Evolutionary conservation across 2,888 invertebrate species (phyloP).

Genomic region (Polylopha cassiicola): DNA sequence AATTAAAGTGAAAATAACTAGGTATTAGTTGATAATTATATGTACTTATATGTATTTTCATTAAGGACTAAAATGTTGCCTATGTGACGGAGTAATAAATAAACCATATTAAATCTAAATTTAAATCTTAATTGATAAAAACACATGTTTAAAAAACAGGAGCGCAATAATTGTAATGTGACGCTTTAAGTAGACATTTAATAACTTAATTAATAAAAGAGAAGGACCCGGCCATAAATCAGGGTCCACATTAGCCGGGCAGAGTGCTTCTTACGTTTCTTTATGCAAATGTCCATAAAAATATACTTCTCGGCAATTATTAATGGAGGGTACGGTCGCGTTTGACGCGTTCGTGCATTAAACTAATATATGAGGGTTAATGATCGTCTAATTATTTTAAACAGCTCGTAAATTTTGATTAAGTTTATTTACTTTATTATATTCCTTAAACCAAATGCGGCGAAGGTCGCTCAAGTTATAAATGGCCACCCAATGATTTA

Average conservation of each 20-base stretch:
- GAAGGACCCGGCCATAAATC: slow-evolving; percentile 45
- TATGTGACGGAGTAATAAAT: too few relatives aligned
- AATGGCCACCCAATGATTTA: slow-evolving; percentile 7
- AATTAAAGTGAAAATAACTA: too few relatives aligned
- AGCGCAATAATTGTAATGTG: slow-evolving; percentile 17
- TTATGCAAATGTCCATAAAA: slow-evolving; percentile 66
- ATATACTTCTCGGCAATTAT: slow-evolving; percentile 52
- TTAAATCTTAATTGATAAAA: slow-evolving; percentile 1
- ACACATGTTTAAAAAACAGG: slow-evolving; percentile 16
- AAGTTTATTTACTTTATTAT: slow-evolving; percentile 32
- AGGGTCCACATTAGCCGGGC: slow-evolving; percentile 49
- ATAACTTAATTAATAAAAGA: slow-evolving; percentile 61
- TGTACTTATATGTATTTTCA: too few relatives aligned
- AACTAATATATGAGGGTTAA: slow-evolving; percentile 62
- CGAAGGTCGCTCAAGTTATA: slow-evolving; percentile 12
- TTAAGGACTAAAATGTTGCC: too few relatives aligned
- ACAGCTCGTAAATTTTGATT: slow-evolving; percentile 46
- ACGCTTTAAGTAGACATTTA: slow-evolving; percentile 24
- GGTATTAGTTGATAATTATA: too few relatives aligned
- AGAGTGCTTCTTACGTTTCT: slow-evolving; percentile 65
- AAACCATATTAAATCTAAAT: too few relatives aligned
- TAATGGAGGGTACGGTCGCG: slow-evolving; percentile 56
- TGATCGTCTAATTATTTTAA: slow-evolving; percentile 64
- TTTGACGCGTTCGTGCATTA: slow-evolving; percentile 54
- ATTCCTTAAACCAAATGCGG: slow-evolving; percentile 24